Evolutionary conservation across 2,888 invertebrate species (phyloP).

Genomic region (Ochropleura plecta): DNA sequence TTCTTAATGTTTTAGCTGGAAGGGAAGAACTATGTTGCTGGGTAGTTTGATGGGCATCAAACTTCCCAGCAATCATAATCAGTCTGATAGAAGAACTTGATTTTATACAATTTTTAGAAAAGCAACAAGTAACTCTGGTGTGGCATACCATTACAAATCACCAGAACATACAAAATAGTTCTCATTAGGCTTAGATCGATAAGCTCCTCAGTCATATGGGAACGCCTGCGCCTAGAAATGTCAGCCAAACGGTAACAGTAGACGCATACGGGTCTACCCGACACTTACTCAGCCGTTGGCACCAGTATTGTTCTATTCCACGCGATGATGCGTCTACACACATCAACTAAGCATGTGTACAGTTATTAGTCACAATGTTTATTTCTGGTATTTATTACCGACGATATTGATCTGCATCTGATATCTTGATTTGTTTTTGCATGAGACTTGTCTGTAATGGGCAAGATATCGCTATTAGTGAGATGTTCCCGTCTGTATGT

Average conservation of each 20-base stretch:
- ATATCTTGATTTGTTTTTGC: slow-evolving; percentile 52
- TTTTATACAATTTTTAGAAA: background rate
- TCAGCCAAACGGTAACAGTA: slow-evolving; percentile 53
- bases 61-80: background rate
- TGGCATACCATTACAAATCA: background rate
- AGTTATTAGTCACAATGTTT: slow-evolving; percentile 75
- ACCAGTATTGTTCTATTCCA: slow-evolving; percentile 79
- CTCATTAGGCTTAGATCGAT: slow-evolving; percentile 20
- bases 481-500: slow-evolving; percentile 27
- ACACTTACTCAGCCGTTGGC: slow-evolving; percentile 79
- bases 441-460: slow-evolving; percentile 32
- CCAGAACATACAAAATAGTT: background rate
- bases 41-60: background rate
- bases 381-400: slow-evolving; percentile 73
- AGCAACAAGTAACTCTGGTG: background rate
- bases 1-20: background rate
- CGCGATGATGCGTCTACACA: slow-evolving; percentile 71
- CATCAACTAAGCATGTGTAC: slow-evolving; percentile 61
- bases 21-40: background rate
- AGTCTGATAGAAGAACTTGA: background rate
- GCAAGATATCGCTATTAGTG: slow-evolving; percentile 35
- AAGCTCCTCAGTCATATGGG: slow-evolving; percentile 14
- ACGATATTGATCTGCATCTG: slow-evolving; percentile 59
- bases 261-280: slow-evolving; percentile 63
- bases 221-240: slow-evolving; percentile 29